Evolutionary conservation across 2,888 invertebrate genomes (phyloP), one percentile per base, ranked within the genome.

Genomic region (Teleogryllus oceanicus): DNA sequence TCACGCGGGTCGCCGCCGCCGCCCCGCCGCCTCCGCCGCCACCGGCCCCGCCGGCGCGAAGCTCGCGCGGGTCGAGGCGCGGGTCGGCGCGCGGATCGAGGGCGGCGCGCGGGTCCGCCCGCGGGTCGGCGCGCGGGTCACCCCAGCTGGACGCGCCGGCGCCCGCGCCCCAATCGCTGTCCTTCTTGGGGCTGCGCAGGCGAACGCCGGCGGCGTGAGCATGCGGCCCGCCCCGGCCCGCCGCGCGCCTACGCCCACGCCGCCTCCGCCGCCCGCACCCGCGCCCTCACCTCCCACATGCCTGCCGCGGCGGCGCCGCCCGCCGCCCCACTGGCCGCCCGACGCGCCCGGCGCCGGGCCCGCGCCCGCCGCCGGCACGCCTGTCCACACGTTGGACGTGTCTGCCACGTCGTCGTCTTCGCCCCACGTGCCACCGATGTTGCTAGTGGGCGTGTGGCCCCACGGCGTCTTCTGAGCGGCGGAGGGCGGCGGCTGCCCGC

Each of bases 401-500:
- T 96, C 96, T 0, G 91, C 90, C 5, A 92, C 91, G 84, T 96
- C 96, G 83, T 96, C 96, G 84, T 97, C 96, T 86, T 96, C 97
- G 74, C 96, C 97, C 97, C 97, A 98, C 0, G 96, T 96, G 4
- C 97, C 96, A 16, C 96, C 96, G 82, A 95, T 94, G 86, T 97
- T 96, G 13, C 95, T 94, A 2, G 95, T 94, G 0, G 96, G 96
- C 1, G 96, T 96, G 85, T 96, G 96, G 10, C 96, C 96, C 96
- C 96, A 96, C 1, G 96, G 96, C 2, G 95, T 94, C 87, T 96
- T 96, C 81, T 94, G 92, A 20, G 75, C 21, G 79, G 94, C 93
- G 84, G 93, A 93, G n/a, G 86, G 85, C 37, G 95, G 94, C 21
- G 94, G 95, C 85, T 95, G 95, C 0, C 96, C 96, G 74, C 96